Evolutionary conservation across 2,113 vertebrate species (phyloP).

Genomic region (Ramphastos sulfuratus): DNA sequence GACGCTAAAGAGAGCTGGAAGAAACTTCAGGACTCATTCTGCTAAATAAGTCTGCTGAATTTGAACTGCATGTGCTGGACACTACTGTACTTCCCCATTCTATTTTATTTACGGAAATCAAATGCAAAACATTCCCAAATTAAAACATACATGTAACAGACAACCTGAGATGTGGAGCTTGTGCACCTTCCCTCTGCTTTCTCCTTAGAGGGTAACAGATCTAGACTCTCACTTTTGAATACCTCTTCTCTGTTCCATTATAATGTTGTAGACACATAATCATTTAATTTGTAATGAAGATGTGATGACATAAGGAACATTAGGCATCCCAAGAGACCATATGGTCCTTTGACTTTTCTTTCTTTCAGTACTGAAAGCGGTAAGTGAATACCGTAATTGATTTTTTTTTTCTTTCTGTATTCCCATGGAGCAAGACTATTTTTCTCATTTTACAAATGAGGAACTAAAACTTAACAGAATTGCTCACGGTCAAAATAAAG

Average conservation of each 20-base stretch:
- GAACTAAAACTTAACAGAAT: not conserved
- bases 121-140: not conserved
- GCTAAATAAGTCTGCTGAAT: not conserved
- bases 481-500: not conserved
- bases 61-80: not conserved
- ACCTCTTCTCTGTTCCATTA: not conserved
- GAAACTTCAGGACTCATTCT: not conserved
- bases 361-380: not conserved
- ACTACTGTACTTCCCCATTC: not conserved
- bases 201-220: not conserved
- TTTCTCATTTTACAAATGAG: not conserved
- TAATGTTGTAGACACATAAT: not conserved
- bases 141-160: not conserved
- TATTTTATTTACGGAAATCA: not conserved
- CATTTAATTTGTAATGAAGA: not conserved
- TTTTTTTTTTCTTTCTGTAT: not conserved
- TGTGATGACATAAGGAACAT: not conserved
- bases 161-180: not conserved
- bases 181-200: not conserved
- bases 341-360: not conserved
- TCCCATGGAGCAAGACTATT: not conserved
- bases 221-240: not conserved
- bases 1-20: not conserved
- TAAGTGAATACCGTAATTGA: not conserved
- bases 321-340: accelerated